A percentile compares a stretch with the other conserved stretches of the same genome.
phyloP scores from a whole-genome alignment of 2,797 vertebrate species.

The Tenualosa ilisha region DNA sequence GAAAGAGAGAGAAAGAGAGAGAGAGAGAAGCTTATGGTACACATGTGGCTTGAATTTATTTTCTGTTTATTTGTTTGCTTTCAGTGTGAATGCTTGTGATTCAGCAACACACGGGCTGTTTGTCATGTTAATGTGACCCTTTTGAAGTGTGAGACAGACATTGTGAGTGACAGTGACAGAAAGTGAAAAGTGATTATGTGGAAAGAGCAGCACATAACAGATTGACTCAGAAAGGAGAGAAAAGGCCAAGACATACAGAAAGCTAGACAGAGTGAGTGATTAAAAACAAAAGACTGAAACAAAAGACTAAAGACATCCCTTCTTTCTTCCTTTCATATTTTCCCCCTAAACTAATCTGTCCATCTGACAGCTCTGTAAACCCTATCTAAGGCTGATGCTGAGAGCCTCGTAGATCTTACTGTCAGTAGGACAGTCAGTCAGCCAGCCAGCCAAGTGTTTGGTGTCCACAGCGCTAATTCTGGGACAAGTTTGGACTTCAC shows the following conservation, averaged over 20 bases:
- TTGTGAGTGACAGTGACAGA: slow-evolving; percentile 2
- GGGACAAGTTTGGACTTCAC: slow-evolving; percentile 7
- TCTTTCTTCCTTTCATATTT: neutral
- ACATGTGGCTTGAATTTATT: slow-evolving; percentile 2
- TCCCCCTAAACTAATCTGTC: neutral
- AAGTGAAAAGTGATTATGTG: neutral
- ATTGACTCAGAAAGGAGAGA: neutral
- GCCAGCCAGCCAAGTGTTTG: neutral
- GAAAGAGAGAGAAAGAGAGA: neutral
- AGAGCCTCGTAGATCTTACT: neutral
- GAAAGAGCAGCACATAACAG: neutral
- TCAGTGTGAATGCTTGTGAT: slow-evolving; percentile 8
- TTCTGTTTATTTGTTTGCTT: slow-evolving; percentile 20
- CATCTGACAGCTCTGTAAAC: neutral
- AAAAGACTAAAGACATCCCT: neutral
- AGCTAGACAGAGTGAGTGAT: neutral
- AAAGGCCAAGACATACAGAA: neutral
- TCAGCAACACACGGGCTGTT: neutral
- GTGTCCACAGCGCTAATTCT: neutral
- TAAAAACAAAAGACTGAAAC: slow-evolving; percentile 2
- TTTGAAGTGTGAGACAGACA: neutral
- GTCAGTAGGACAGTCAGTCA: neutral
- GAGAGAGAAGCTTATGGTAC: neutral
- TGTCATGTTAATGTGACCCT: slow-evolving; percentile 4
- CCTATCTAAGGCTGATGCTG: neutral